These are phyloP conservation scores for Nasonia giraulti DNA, from an alignment of 1,140 invertebrate species.

Conservation along the genomic window DNA sequence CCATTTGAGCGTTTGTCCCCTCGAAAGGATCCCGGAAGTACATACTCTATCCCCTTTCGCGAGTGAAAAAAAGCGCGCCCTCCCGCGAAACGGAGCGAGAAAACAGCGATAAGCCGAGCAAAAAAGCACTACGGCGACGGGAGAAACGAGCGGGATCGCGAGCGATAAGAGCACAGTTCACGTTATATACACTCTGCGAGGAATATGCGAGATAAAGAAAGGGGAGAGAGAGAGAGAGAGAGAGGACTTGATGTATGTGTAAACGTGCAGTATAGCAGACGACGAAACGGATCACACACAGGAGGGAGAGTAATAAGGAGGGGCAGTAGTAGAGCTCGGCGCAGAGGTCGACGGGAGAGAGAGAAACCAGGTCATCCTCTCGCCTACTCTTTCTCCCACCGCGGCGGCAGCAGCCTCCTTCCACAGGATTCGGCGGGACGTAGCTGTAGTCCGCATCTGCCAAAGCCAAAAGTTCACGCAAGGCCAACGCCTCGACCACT, in stretches of 20 bases:
- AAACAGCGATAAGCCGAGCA: not conserved
- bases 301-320: constrained; percentile 3
- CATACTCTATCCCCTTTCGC: no score
- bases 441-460: constrained; percentile 59
- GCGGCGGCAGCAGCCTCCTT: constrained; percentile 14
- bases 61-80: not conserved
- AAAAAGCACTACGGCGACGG: not conserved
- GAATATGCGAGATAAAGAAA: not conserved
- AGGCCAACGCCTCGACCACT: constrained; percentile 68
- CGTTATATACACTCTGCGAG: not conserved
- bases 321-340: not conserved
- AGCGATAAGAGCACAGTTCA: not conserved
- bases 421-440: constrained; percentile 27
- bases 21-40: not conserved
- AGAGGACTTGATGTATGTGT: not conserved
- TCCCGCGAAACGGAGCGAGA: not conserved
- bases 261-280: not conserved
- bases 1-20: no score
- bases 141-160: not conserved
- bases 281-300: constrained; percentile 3
- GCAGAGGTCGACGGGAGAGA: constrained; percentile 53
- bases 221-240: not conserved
- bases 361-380: constrained; percentile 67
- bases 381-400: constrained; percentile 45
- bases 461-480: constrained; percentile 66